Evolutionary conservation across 2,113 vertebrate species (phyloP), one percentile per base, ranked within the genome.

Genomic region (Neofelis nebulosa): DNA sequence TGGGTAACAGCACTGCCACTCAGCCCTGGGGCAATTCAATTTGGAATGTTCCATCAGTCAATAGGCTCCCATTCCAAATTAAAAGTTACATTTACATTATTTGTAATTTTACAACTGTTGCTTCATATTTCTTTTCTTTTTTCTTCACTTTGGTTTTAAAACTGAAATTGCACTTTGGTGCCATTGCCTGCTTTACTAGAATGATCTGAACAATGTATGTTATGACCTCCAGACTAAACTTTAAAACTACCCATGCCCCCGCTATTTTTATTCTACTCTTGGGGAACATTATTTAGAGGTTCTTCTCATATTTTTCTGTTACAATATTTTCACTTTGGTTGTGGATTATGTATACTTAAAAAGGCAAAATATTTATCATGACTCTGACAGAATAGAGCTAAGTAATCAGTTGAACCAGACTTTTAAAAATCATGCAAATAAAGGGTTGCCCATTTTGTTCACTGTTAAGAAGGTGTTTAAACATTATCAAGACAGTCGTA

Each of bases 131-230:
- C 69, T 66, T 80, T 61, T 73, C 4, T 83, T 79, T 87, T 57
- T 23, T 48, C 31, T 85, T 85, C 63, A 13, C 33, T 96, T 92
- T 95, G 16, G 25, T 68, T 95, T 96, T 88, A 90, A 89, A 95
- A 92, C n/a, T 76, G 83, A 82, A 96, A 94, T 88, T 85, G 92
- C 74, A 86, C 80, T 94, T 88, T 81, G 74, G 11, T 79, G 65
- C 95, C 57, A 85, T 23, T 74, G 1, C 38, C 11, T 84, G 33
- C n/a, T 65, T 61, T 87, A 68, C 5, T 23, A n/a, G 55, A 52
- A 31, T 36, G 31, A 81, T 33, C 33, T 66, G 19, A 88, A 57
- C 52, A 87, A 38, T 52, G 15, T 25, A 10, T 23, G 11, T 68
- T 61, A 63, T 74, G n/a, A 83, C n/a, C 61, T 29, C 29, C 48